Evolutionary conservation across 2,797 vertebrate species (phyloP), one percentile per base, ranked within the genome.

Genomic region (Enteromius radiatus): DNA sequence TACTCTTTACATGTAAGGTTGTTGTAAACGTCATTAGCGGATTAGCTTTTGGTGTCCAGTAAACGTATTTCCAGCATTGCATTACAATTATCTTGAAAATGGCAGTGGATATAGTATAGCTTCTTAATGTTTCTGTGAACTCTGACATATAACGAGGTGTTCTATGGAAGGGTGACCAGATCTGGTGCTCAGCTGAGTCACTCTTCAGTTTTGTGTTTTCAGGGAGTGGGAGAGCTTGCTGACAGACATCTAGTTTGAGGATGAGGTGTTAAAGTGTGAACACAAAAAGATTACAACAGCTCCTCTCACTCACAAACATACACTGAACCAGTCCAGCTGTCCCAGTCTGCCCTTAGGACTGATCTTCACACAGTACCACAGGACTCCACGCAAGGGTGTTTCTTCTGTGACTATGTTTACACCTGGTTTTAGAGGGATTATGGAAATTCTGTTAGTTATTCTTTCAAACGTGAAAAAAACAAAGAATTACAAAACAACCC

Each of bases 241-340:
- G 73, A 77, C 54, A 84, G 83, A 84, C 52, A 67, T 74, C 17
- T 23, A 67, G 36, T 14, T 45, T 80, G 41, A 75, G 61, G 47
- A 82, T 59, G 80, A 76, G 61, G 69, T 75, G 83, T 84, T 80
- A 75, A 84, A 68, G 61, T 79, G 77, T 79, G 83, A 80, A 73
- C 59, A 69, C 31, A 47, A 31, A 3, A 52, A 65, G 68, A 73
- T 43, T 81, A 38, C 68, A 47, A 11, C 67, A 64, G 49, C 76
- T 65, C 54, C 80, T 74, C 45, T 41, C 15, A 76, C 61, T 45
- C 45, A 54, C 63, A 15, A 49, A 38, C 73, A 56, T 33, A 65
- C 36, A 75, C 47, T 68, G 17, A 82, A 76, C 71, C 23, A 76
- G 71, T 81, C 70, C 71, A 82, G 80, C 61, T 76, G 71, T 65